Percentiles rank a stretch among this genome's conserved stretches.
Conservation (phyloP, 2,888 invertebrate species). For the Augiades crinisus region DNA sequence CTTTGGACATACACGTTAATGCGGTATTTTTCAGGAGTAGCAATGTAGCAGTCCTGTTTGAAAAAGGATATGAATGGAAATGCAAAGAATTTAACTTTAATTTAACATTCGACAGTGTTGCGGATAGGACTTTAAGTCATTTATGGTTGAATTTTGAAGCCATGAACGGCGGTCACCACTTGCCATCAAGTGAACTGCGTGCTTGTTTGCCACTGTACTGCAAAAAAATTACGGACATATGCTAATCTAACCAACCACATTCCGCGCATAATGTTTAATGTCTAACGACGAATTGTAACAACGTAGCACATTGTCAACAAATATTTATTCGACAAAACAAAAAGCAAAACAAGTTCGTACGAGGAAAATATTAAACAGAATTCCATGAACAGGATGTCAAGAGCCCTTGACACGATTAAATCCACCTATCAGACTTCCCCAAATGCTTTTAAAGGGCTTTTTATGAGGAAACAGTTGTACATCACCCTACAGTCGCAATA, state of each 20-base stretch:
- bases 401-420: constrained; percentile 3
- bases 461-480: background rate
- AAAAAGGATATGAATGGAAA: no score
- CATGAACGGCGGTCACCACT: no score
- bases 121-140: no score
- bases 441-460: background rate
- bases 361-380: constrained; percentile 8
- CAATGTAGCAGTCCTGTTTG: no score
- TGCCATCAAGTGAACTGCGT: no score
- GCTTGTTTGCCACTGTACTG: background rate
- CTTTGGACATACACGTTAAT: no score
- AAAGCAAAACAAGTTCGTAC: constrained; percentile 10
- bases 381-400: constrained; percentile 6
- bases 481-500: no score
- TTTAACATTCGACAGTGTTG: no score
- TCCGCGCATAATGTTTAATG: background rate
- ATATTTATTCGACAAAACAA: background rate
- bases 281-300: background rate
- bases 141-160: no score
- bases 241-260: background rate
- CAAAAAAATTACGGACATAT: background rate
- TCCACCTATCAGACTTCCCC: background rate
- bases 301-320: background rate
- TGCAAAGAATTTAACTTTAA: no score
- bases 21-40: no score